phyloP scores from a whole-genome alignment of 2,113 vertebrate species.

The chimpanzee (Pan troglodytes) region NHGRI_mPanTro3-v2.1_pri NC_072420.2:42440001-42440500 shows the following conservation, averaged over 20 bases:
- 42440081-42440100: neutral
- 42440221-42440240: neutral
- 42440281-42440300: neutral
- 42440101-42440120: neutral
- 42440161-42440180: too few relatives aligned
- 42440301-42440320: neutral
- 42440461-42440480: neutral
- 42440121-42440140: neutral
- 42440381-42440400: neutral
- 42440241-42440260: neutral
- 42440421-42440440: neutral
- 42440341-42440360: neutral
- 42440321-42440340: rapidly evolving
- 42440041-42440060: rapidly evolving
- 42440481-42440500: neutral
- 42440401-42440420: neutral
- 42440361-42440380: rapidly evolving
- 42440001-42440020: neutral
- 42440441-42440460: too few relatives aligned
- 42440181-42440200: neutral
- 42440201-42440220: neutral
- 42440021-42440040: neutral
- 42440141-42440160: rapidly evolving
- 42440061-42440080: neutral
- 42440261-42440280: too few relatives aligned